These are phyloP conservation scores for Drosophila parthenogenetica DNA, from an alignment of 2,888 invertebrate species.

Conservation along the genomic window DNA sequence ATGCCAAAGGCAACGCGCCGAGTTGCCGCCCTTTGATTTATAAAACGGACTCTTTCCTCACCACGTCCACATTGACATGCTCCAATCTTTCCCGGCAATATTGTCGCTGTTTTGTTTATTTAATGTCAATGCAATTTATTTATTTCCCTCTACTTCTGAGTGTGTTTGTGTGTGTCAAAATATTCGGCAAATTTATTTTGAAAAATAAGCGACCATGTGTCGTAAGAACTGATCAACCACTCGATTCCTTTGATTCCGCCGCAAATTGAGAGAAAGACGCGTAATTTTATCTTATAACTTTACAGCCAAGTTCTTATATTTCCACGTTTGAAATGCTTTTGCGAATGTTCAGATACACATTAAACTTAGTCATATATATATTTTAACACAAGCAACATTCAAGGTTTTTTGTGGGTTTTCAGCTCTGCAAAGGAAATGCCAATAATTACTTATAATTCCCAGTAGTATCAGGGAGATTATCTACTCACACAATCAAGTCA, in stretches of 20 bases:
- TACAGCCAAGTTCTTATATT: slow-evolving; percentile 77
- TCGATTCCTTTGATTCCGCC: slow-evolving; percentile 7
- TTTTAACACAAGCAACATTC: slow-evolving; percentile 42
- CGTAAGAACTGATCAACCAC: neutral
- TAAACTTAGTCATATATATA: slow-evolving; percentile 39
- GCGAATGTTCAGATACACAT: slow-evolving; percentile 62
- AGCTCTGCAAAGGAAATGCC: slow-evolving; percentile 47
- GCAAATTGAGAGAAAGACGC: slow-evolving; percentile 25
- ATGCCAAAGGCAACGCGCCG: slow-evolving; percentile 80
- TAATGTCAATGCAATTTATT: slow-evolving; percentile 67
- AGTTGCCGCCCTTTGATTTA: slow-evolving; percentile 81
- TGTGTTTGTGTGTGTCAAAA: slow-evolving; percentile 18
- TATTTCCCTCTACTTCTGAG: slow-evolving; percentile 23
- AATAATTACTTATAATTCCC: neutral
- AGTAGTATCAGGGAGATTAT: neutral
- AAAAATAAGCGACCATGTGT: slow-evolving; percentile 40
- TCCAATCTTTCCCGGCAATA: slow-evolving; percentile 14
- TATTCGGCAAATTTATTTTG: slow-evolving; percentile 44
- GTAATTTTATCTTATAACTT: slow-evolving; percentile 37
- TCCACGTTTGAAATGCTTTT: slow-evolving; percentile 81
- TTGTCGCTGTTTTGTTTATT: slow-evolving; percentile 61
- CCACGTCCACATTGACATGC: slow-evolving; percentile 36
- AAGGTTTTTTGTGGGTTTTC: slow-evolving; percentile 29
- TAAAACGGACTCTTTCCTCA: slow-evolving; percentile 59
- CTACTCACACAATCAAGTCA: slow-evolving; percentile 66